These are phyloP conservation scores for Araneus ventricosus DNA, from an alignment of 1,140 invertebrate species.

Conservation along the genomic window DNA sequence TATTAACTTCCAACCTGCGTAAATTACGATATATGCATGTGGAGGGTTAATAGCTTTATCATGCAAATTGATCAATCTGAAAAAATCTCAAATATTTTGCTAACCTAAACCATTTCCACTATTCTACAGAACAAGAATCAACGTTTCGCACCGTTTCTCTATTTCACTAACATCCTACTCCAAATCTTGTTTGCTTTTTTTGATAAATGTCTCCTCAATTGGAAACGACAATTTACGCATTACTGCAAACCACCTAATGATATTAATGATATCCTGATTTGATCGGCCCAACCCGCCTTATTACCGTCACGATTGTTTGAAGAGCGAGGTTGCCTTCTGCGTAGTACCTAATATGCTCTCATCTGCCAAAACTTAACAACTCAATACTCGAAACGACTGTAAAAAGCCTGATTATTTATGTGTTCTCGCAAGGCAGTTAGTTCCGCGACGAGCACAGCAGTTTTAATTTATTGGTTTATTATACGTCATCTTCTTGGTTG, in stretches of 20 bases:
- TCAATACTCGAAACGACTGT: constrained; percentile 63
- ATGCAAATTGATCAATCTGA: no score
- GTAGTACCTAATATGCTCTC: neutral
- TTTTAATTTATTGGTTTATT: constrained; percentile 73
- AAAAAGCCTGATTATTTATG: constrained; percentile 68
- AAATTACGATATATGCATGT: no score
- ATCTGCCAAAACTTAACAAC: constrained; percentile 58
- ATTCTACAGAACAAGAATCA: no score
- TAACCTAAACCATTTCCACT: no score
- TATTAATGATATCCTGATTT: constrained; percentile 40
- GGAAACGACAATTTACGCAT: constrained; percentile 46
- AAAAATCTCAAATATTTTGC: no score
- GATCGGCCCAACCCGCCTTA: constrained; percentile 61
- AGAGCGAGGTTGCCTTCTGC: neutral
- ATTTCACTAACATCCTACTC: neutral
- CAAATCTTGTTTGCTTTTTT: neutral
- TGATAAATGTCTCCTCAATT: constrained; percentile 62
- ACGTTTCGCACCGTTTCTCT: neutral
- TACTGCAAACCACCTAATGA: constrained; percentile 41
- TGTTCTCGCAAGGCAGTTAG: constrained; percentile 36
- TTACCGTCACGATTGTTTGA: constrained; percentile 19
- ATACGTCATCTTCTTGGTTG: constrained; percentile 57
- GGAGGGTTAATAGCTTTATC: no score
- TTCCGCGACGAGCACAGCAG: constrained; percentile 12
- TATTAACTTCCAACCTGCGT: no score